Base-by-base conservation (phyloP, 92 coral and sea anemone genomes). In the Plumapathes pennacea region DNA sequence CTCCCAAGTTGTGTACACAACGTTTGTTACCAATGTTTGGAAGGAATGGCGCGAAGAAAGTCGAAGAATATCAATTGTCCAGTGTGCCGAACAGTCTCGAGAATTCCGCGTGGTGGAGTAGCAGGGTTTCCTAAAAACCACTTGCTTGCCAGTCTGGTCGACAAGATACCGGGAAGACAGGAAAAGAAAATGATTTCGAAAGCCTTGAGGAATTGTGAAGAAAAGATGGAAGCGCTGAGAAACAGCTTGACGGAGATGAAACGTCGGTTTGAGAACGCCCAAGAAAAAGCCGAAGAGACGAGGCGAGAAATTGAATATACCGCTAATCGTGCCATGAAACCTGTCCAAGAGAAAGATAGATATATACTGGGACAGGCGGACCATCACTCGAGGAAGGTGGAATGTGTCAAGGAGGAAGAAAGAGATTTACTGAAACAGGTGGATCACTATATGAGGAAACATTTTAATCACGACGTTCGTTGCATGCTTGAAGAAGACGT, bases 1-100 rank as follows among this genome's bases (percentile, higher is more conserved):
- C 70, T 78, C 41, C 85, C 85, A 17, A 69, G 41, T 25, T 78
- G 85, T 19, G 85, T 69, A 15, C 85, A 78, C 32, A 78, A 63
- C 32, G 60, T 78, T 13, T 78, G 85, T 20, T 55, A 63, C 19
- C 54, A 60, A 20, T 71, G 79, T 22, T 38, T 70, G 13, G 64
- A 53, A 28, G 65, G 55, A 39, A 43, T 79, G 59, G 45, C 57
- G 0, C 25, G 46, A 50, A 63, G 26, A 19, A 50, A 32, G 9
- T 23, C 21, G 5, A 26, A 36, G 24, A 2, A 21, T 0, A 37
- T 74, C 25, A 73, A 74, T 28, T 74, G 74, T 33, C 81, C 81
- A 0, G 60, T 54, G 36, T 74, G 81, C 48, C 73, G 81, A 25
- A 55, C 55, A 10, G 54, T 43, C 21, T 74, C 81, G 0, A 18